Evolutionary conservation across 2,113 vertebrate species (phyloP), one percentile per base, ranked within the genome.

Genomic region (Penelope pileata): DNA sequence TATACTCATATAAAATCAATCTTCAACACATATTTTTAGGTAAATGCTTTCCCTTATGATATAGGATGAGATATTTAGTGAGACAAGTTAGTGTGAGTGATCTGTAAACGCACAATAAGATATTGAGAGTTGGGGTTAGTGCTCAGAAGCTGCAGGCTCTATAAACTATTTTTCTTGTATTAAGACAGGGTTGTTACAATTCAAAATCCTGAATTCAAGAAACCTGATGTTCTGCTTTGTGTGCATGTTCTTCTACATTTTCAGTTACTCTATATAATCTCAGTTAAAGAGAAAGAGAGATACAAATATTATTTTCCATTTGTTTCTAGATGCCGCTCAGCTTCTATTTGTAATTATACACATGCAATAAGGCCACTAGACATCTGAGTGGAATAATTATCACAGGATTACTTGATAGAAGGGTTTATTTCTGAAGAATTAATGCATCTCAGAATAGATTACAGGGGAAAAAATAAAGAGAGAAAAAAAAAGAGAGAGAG

Each of bases 171-270:
- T 70, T 8, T 74, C 12, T 47, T 32, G 16, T 30, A 38, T 12
- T 79, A 22, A 78, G 23, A 38, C 1, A 18, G 3, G 17, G 29
- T 24, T 68, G 2, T 24, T 40, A 68, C 29, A 79, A 90, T 45
- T 30, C 43, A 74, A 32, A 84, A 36, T 34, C 3, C 15, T 56
- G 34, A 76, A 43, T 66, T 80, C 9, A 51, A 22, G 26, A 79
- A 63, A 47, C n/a, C 7, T 4, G 0, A 36, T 82, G 38, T 5
- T 2, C 2, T 79, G 10, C 5, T 1, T 7, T 53, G 2, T 53
- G n/a, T 12, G 56, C n/a, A 60, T 36, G 2, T 34, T 80, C 18
- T 12, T 77, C 76, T 66, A n/a, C 2, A 1, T 2, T 54, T 2
- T 48, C 30, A 53, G 1, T 59, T 78, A 59, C 10, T 69, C 34